A percentile compares a stretch with the other conserved stretches of the same genome.
Evolutionary conservation across 2,888 invertebrate genomes (phyloP).

Genomic region (Agonopterix subpropinquella): DNA sequence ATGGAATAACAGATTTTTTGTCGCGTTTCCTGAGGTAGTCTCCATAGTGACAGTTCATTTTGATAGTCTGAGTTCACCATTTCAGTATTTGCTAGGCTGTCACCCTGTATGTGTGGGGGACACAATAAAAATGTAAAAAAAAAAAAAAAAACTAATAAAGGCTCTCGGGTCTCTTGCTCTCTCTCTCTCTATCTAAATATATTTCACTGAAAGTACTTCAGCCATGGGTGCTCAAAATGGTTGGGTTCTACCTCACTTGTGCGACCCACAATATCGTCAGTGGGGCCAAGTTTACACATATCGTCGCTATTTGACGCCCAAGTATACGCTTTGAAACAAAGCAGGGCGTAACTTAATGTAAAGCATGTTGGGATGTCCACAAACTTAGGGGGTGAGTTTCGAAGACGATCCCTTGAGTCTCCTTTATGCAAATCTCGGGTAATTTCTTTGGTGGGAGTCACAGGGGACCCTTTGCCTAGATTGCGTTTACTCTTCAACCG

Average conservation of each 20-base stretch:
- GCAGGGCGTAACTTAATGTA: constrained; percentile 58
- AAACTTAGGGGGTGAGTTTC: constrained; percentile 59
- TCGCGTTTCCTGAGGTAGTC: no score
- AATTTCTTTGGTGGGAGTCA: constrained; percentile 66
- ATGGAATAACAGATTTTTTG: no score
- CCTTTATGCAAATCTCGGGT: constrained; percentile 69
- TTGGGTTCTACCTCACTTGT: neutral
- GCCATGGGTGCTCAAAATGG: no score
- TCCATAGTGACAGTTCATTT: no score
- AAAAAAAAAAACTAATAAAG: no score
- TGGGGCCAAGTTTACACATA: constrained; percentile 28
- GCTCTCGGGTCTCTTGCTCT: no score
- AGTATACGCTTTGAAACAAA: constrained; percentile 38
- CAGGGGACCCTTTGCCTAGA: constrained; percentile 56
- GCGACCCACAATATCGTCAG: constrained; percentile 6
- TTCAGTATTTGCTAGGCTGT: no score
- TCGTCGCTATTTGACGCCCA: constrained; percentile 34
- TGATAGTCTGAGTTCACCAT: no score
- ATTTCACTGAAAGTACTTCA: no score
- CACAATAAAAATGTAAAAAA: no score
- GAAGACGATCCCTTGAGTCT: constrained; percentile 62
- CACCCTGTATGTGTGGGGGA: no score
- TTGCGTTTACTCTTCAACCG: constrained; percentile 58
- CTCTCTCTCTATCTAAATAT: no score
- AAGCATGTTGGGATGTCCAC: constrained; percentile 59